These are phyloP conservation scores for Drosophila ananassae DNA, from an alignment of 1,140 invertebrate genomes.

Conservation along the genomic window DNA sequence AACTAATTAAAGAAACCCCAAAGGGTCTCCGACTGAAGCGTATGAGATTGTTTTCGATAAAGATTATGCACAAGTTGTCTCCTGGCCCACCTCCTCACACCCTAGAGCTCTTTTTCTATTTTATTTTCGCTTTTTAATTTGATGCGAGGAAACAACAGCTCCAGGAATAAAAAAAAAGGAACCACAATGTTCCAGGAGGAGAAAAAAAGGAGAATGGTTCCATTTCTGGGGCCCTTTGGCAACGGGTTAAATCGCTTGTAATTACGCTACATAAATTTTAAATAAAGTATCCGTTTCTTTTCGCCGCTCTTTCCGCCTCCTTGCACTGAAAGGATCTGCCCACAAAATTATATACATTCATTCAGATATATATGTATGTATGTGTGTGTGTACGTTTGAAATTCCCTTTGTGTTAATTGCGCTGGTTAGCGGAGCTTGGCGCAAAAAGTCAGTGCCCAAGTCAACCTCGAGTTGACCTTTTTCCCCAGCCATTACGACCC, in stretches of 20 bases:
- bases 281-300: conserved; percentile 82
- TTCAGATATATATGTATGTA: background rate
- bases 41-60: conserved; percentile 72
- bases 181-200: conserved; percentile 1
- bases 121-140: conserved; percentile 70
- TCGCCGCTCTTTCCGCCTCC: conserved; percentile 67
- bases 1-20: conserved; percentile 57
- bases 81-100: conserved; percentile 15
- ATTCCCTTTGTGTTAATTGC: conserved; percentile 77
- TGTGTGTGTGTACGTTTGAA: conserved; percentile 33
- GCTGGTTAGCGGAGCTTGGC: conserved; percentile 54
- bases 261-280: conserved; percentile 83
- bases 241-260: conserved; percentile 79
- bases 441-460: conserved; percentile 66
- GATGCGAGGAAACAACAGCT: conserved; percentile 29
- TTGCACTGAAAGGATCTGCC: conserved; percentile 52
- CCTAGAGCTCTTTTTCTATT: conserved; percentile 48
- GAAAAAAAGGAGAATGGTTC: conserved; percentile 37
- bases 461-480: conserved; percentile 48
- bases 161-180: conserved; percentile 13
- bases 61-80: conserved; percentile 70
- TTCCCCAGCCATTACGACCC: conserved; percentile 9
- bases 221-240: conserved; percentile 43
- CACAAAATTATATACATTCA: conserved; percentile 22
- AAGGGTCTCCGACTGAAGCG: conserved; percentile 20